Conservation (phyloP, 1,140 invertebrate genomes). For the Neoseiulus cucumeris region DNA sequence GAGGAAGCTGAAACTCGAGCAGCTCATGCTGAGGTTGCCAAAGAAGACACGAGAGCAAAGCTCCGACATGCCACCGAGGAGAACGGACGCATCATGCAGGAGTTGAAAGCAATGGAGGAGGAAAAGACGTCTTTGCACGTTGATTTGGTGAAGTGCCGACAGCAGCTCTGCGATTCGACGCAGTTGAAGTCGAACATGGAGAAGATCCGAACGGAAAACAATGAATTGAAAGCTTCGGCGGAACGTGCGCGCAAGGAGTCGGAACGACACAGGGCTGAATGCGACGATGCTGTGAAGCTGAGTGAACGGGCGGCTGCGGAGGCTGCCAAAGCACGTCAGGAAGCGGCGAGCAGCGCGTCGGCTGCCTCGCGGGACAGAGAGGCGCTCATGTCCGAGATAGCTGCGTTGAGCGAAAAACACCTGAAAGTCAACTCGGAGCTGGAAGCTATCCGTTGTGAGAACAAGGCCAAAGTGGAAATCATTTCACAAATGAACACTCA, state of each 20-base stretch:
- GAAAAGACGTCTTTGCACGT: conserved; percentile 6
- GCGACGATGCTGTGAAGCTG: neutral
- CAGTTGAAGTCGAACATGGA: neutral
- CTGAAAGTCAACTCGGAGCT: conserved; percentile 7
- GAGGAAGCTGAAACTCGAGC: neutral
- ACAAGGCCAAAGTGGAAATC: neutral
- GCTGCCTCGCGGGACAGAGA: neutral
- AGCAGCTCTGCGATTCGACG: neutral
- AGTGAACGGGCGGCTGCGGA: neutral
- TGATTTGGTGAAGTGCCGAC: neutral
- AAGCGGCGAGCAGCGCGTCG: neutral
- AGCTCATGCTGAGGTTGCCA: neutral
- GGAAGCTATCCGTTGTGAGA: neutral
- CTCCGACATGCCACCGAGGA: conserved; percentile 4
- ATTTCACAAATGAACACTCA: neutral
- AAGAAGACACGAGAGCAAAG: conserved; percentile 1
- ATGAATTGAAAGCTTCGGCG: neutral
- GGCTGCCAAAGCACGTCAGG: neutral
- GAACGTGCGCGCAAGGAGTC: neutral
- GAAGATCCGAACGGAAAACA: neutral
- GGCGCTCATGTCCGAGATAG: neutral
- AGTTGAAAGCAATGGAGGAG: conserved; percentile 3
- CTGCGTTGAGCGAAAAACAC: neutral
- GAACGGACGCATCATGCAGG: conserved; percentile 2
- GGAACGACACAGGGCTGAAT: neutral